Conservation (phyloP, 2,113 vertebrate species). For the Mustela lutreola region DNA sequence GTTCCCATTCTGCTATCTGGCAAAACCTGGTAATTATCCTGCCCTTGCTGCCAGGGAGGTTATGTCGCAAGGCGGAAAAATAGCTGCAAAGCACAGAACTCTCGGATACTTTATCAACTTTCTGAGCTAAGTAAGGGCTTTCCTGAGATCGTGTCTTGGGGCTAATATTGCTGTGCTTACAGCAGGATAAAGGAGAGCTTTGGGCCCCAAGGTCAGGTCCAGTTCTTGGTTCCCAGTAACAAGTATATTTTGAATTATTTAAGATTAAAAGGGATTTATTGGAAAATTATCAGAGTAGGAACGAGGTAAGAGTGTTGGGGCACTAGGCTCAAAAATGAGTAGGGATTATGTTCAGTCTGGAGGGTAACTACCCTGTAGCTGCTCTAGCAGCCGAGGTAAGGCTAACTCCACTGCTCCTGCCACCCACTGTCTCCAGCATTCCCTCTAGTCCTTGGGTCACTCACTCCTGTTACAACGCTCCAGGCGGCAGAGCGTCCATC, state of each 20-base stretch:
- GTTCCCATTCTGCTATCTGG: not conserved
- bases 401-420: not conserved
- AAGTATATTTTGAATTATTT: conserved; percentile 8
- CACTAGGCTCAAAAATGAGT: not conserved
- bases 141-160: not conserved
- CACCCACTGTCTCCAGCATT: not conserved
- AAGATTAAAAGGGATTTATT: not conserved
- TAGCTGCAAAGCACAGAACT: not conserved
- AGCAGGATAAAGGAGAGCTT: not conserved
- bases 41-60: not conserved
- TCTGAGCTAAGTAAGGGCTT: not conserved
- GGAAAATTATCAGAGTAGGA: not conserved
- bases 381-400: not conserved
- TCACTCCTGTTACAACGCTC: not conserved
- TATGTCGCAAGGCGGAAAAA: not conserved
- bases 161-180: not conserved
- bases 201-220: not conserved
- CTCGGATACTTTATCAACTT: not conserved
- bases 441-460: not conserved
- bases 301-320: not conserved
- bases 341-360: not conserved
- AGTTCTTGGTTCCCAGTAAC: not conserved
- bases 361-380: not conserved
- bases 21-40: not conserved
- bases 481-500: not conserved